phyloP scores from a whole-genome alignment of 2,113 vertebrate species.

The Accipiter cooperii region DNA sequence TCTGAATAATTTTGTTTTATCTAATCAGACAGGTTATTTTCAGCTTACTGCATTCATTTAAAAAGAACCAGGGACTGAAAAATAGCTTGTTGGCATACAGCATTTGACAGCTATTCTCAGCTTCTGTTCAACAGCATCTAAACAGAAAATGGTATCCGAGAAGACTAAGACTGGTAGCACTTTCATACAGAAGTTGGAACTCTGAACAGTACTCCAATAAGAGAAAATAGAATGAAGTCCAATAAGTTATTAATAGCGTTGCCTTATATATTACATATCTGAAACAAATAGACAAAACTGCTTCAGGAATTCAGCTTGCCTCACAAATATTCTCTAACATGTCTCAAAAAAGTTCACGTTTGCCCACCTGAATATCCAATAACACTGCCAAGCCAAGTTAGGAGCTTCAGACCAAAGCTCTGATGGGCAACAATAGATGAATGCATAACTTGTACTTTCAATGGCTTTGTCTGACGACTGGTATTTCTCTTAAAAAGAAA shows the following conservation, averaged over 20 bases:
- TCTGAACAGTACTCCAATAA: background rate
- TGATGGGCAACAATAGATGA: conserved; percentile 96
- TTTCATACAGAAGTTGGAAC: background rate
- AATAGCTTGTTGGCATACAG: background rate
- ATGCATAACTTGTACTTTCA: conserved; percentile 97
- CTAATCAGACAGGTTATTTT: conserved; percentile 37
- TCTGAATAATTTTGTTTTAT: conserved; percentile 22
- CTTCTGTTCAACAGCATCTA: background rate
- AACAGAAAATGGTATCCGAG: background rate
- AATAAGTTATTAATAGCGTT: conserved; percentile 13
- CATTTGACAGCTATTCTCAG: background rate
- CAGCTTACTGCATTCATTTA: conserved; percentile 7
- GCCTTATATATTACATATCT: background rate
- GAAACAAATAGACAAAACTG: background rate
- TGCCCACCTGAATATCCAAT: conserved; percentile 92
- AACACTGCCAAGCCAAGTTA: conserved; percentile 89
- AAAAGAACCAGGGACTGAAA: background rate
- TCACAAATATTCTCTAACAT: background rate
- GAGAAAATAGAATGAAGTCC: background rate
- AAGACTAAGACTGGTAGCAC: background rate
- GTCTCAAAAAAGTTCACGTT: background rate
- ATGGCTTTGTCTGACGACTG: conserved; percentile 92
- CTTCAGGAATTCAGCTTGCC: background rate
- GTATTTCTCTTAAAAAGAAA: conserved; percentile 86
- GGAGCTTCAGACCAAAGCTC: conserved; percentile 90